Base-by-base conservation (phyloP, 2,797 vertebrate species). In the Agapornis canus region DNA sequence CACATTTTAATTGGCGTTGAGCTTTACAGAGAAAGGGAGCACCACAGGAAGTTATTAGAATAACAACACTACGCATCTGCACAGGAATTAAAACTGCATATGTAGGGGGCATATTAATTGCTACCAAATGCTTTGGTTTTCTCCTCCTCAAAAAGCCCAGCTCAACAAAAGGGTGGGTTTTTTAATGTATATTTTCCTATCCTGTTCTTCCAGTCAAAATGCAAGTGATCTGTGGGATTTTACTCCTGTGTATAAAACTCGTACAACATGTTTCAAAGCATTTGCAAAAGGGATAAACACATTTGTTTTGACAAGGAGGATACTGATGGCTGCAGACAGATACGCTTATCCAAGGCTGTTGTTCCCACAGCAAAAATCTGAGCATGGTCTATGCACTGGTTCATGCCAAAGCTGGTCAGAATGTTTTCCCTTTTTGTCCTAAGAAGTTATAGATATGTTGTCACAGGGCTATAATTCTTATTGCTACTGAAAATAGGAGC, bases 1-100 rank as follows among this genome's bases (percentile, higher is more conserved):
- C 93, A 97, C 95, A 75, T 94, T 97, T 97, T 97, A 97, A 97
- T 96, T 97, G 93, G 90, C 89, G 45, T 83, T 92, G 95, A 97
- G 84, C 69, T 92, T 97, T 97, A 80, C 85, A 96, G 94, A 92
- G 91, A 89, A 95, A 94, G 86, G 86, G 87, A 93, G 86, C 94
- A 60, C 79, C 78, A 92, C 94, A 96, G 97, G 88, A 97, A 97
- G 89, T 96, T 96, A 95, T 97, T 96, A 94, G 91, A 95, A 97
- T 95, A 97, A 97, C 94, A 95, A 94, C 89, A 81, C 92, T 79
- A 60, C 14, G 84, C 92, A 97, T 96, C 95, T 97, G 95, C 94
- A 96, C 75, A 91, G 82, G 93, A 86, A 90, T 91, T 92, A 89
- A 87, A 89, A 76, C 82, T 91, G 85, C 88, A 90, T 82, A 85